A percentile compares a stretch with the other conserved stretches of the same genome.
phyloP scores from a whole-genome alignment of 2,113 vertebrate species.

The Triplophysa rosa region DNA sequence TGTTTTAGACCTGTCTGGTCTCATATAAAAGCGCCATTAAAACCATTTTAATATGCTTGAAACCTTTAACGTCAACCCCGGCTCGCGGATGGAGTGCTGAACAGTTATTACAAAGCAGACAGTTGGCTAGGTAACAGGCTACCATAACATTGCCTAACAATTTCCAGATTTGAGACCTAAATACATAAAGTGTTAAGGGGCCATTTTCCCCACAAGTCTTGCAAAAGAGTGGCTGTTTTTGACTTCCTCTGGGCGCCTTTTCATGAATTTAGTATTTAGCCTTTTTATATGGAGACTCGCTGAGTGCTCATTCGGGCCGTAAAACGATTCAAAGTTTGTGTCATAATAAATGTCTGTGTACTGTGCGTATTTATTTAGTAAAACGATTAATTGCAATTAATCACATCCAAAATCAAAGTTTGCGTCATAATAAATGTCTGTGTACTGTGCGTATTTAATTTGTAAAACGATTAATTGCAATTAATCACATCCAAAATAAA shows the following conservation, averaged over 20 bases:
- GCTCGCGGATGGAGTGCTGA: conserved; percentile 19
- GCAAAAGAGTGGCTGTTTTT: conserved; percentile 32
- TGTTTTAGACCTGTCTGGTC: conserved; percentile 7
- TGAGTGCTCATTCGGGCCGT: neutral
- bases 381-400: too few relatives aligned
- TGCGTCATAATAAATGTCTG: too few relatives aligned
- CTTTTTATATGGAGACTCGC: conserved; percentile 32
- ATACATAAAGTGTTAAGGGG: conserved; percentile 35
- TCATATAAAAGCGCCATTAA: neutral
- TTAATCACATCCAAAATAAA: too few relatives aligned
- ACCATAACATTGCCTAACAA: conserved; percentile 39
- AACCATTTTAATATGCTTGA: conserved; percentile 3
- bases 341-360: too few relatives aligned
- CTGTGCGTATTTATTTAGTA: too few relatives aligned
- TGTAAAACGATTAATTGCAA: too few relatives aligned
- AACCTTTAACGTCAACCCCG: neutral
- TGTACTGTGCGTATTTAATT: too few relatives aligned
- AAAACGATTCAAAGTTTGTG: neutral
- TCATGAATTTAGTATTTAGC: conserved; percentile 30
- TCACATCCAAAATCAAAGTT: too few relatives aligned
- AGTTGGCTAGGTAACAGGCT: conserved; percentile 40
- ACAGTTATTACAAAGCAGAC: conserved; percentile 41
- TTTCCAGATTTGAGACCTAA: conserved; percentile 38
- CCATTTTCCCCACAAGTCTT: conserved; percentile 2
- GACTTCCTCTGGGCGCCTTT: conserved; percentile 7